A percentile compares a stretch with the other conserved stretches of the same genome.
Conservation (phyloP, 2,888 invertebrate species). For the Lagria hirta region DNA sequence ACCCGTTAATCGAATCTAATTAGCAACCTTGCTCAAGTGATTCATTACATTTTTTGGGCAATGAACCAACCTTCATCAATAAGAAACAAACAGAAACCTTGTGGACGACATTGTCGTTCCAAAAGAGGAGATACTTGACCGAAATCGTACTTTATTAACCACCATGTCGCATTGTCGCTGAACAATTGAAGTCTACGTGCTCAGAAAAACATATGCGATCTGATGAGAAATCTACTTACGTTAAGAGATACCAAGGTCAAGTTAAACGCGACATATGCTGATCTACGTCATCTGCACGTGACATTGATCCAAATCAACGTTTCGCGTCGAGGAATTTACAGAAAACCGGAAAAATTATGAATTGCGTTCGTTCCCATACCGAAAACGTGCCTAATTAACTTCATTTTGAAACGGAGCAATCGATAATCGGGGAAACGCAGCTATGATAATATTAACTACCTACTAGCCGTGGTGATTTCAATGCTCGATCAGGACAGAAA, state of each 20-base stretch:
- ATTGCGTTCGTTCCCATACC: no score
- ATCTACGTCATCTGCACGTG: slow-evolving; percentile 20
- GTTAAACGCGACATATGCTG: slow-evolving; percentile 20
- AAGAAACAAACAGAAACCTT: slow-evolving; percentile 11
- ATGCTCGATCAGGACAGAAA: no score
- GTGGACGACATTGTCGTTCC: slow-evolving; percentile 10
- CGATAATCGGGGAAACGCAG: no score
- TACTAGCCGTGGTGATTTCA: no score
- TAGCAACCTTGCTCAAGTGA: slow-evolving; percentile 11
- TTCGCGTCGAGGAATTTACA: no score
- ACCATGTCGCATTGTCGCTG: slow-evolving; percentile 11
- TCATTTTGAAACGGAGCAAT: no score
- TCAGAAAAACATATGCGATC: slow-evolving; percentile 13
- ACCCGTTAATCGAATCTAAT: slow-evolving; percentile 12
- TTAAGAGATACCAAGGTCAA: slow-evolving; percentile 17
- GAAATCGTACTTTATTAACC: slow-evolving; percentile 4
- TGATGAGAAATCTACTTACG: slow-evolving; percentile 16
- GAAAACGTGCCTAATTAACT: no score
- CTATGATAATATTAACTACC: no score
- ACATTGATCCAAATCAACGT: no score
- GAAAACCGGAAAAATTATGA: no score
- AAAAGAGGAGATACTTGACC: slow-evolving; percentile 16
- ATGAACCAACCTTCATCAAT: slow-evolving; percentile 11
- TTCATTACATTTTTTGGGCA: slow-evolving; percentile 16
- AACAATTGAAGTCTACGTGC: slow-evolving; percentile 7